Percentiles rank a stretch among this genome's conserved stretches.
Evolutionary conservation across 2,888 invertebrate genomes (phyloP).

Genomic region (Philhelius pedissequus): DNA sequence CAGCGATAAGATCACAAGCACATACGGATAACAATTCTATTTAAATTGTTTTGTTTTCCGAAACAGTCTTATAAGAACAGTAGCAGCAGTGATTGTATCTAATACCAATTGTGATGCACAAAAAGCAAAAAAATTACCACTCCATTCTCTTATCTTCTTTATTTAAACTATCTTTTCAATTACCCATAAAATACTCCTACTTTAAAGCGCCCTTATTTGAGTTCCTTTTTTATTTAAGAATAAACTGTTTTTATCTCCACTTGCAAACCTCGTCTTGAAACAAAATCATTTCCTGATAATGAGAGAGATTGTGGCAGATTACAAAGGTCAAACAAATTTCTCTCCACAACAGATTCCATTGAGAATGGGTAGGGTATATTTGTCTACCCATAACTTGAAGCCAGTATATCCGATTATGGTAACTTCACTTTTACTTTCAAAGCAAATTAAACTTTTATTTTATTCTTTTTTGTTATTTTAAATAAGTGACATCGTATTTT

Average conservation of each 20-base stretch:
- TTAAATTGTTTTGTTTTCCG: too few species aligned
- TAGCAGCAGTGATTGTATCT: neutral
- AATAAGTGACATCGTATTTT: neutral
- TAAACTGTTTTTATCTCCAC: neutral
- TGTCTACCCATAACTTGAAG: neutral
- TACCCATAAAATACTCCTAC: neutral
- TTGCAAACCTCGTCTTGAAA: neutral
- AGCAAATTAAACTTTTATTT: neutral
- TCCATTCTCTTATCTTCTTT: neutral
- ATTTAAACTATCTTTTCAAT: neutral
- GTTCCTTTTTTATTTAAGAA: neutral
- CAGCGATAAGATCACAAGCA: too few species aligned
- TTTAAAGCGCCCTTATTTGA: neutral
- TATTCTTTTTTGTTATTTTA: neutral
- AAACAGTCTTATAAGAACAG: too few species aligned
- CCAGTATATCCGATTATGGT: neutral
- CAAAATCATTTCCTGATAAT: neutral
- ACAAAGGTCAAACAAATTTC: neutral
- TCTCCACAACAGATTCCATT: neutral
- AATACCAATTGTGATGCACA: neutral
- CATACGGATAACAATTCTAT: too few species aligned
- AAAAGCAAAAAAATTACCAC: neutral
- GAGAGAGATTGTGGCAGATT: neutral
- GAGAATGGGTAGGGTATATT: neutral
- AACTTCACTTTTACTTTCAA: neutral